Evolutionary conservation across 2,797 vertebrate genomes (phyloP), one percentile per base, ranked within the genome.

Genomic region (Phylloscopus collybita): DNA sequence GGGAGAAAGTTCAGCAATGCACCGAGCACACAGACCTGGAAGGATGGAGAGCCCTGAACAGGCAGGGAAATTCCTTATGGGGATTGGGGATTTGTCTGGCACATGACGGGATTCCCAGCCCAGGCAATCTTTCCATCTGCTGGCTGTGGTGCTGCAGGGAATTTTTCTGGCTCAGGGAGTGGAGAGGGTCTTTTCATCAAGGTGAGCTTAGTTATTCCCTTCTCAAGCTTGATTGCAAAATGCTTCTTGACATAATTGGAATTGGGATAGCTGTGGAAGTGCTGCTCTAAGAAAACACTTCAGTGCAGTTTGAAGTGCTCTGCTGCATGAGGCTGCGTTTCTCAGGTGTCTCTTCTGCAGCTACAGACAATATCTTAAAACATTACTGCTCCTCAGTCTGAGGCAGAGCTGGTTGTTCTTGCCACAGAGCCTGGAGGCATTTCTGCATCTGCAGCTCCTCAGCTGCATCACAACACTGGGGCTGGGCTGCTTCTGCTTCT

Each of bases 231-330:
- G 80, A 91, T 81, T 94, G 80, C 89, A 88, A 91, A 91, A 95
- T 78, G 59, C 54, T 91, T 96, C 92, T 88, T 86, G 69, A 79
- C 76, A 47, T 42, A 79, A 95, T 70, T 86, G 85, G 91, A 73
- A 86, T 86, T 2, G 3, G 70, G 84, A 69, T 11, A 30, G 82
- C 79, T 74, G 8, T 21, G 7, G 87, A 93, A 93, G 85, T 86
- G 54, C 27, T 86, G 87, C 87, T 75, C 40, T 18, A 70, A 59
- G 87, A 76, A 84, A 79, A 83, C 89, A 88, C 94, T 94, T 91
- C 54, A 91, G 65, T 6, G 3, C 9, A 4, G 47, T 79, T 65
- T 95, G 87, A 93, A 96, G 92, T 70, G 89, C 66, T 75, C 54
- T 93, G 59, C 69, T 76, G 42, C 75, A 74, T 42, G 42, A n/a